Evolutionary conservation across 2,113 vertebrate genomes (phyloP).

Genomic region (Pseudolaguvia tuberculata): DNA sequence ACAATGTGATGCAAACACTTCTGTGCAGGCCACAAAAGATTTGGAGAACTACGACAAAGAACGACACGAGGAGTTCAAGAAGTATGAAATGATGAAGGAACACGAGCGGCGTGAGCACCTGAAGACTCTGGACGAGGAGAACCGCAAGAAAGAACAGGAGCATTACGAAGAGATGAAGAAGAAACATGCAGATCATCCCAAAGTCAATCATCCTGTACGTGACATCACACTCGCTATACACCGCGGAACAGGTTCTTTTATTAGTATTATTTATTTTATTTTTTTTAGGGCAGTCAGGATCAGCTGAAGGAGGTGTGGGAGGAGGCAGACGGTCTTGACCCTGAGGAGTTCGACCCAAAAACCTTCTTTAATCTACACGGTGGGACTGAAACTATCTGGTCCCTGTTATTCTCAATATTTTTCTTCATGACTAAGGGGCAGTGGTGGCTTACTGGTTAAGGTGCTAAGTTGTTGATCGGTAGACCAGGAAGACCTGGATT

Average conservation of each 20-base stretch:
- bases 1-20: background rate
- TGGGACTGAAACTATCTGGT: slow-evolving; percentile 67
- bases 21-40: slow-evolving; percentile 81
- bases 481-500: no score
- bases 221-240: background rate
- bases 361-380: slow-evolving; percentile 97
- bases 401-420: no score
- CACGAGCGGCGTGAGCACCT: slow-evolving; percentile 88
- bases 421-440: no score
- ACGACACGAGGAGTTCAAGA: slow-evolving; percentile 94
- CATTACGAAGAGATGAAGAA: slow-evolving; percentile 92
- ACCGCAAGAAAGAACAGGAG: slow-evolving; percentile 81
- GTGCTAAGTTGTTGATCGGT: no score
- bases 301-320: slow-evolving; percentile 98
- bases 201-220: slow-evolving; percentile 94
- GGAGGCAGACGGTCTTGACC: slow-evolving; percentile 92
- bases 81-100: slow-evolving; percentile 96
- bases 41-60: slow-evolving; percentile 93
- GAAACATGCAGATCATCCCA: slow-evolving; percentile 91
- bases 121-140: slow-evolving; percentile 85
- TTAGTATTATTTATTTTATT: slow-evolving; percentile 29
- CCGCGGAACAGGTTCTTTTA: background rate
- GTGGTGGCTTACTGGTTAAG: no score
- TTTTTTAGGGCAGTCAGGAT: slow-evolving; percentile 88
- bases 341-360: slow-evolving; percentile 93